Evolutionary conservation across 2,113 vertebrate genomes (phyloP).

Genomic region (Dasyprocta punctata): DNA sequence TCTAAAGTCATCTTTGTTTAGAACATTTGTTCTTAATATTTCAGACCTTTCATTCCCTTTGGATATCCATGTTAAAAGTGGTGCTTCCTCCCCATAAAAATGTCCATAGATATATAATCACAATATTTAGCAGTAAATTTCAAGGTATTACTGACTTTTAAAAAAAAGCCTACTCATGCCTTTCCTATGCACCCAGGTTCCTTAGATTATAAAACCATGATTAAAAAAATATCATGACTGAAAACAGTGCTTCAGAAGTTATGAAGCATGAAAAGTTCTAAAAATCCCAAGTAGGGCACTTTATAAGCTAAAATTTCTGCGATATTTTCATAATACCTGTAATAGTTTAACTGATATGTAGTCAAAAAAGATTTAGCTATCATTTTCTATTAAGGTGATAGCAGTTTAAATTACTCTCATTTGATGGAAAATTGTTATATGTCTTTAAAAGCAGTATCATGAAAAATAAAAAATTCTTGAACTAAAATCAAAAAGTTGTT

Average conservation of each 20-base stretch:
- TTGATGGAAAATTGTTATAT: background rate
- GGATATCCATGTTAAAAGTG: background rate
- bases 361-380: background rate
- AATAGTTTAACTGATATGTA: background rate
- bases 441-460: slow-evolving; percentile 14
- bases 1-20: background rate
- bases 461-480: slow-evolving; percentile 10
- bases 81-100: background rate
- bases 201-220: background rate
- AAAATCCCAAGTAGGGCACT: background rate
- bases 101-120: background rate
- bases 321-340: background rate
- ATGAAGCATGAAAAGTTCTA: background rate
- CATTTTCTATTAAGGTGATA: background rate
- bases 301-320: background rate
- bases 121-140: background rate
- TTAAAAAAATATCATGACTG: background rate
- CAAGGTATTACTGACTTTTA: background rate
- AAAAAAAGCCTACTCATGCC: background rate
- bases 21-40: background rate
- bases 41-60: background rate
- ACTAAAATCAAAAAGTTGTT: background rate
- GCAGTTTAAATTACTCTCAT: slow-evolving; percentile 17
- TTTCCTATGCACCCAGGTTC: background rate
- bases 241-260: background rate